Evolutionary conservation across 2,888 invertebrate species (phyloP), one percentile per base, ranked within the genome.

Genomic region (Drosophila prolongata): DNA sequence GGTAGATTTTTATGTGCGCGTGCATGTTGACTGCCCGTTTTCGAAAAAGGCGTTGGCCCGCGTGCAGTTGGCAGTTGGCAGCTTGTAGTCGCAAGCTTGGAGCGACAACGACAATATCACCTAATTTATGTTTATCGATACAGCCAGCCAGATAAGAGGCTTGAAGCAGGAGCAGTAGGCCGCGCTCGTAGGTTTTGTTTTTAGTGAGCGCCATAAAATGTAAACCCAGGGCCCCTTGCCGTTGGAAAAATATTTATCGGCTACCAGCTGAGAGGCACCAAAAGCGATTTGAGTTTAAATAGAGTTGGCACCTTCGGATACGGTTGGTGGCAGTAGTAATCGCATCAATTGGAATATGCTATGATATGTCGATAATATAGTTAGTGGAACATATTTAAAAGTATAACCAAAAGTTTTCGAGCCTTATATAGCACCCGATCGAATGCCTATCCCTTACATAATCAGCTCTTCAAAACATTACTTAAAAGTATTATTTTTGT

Each of bases 71-170:
- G 46, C 57, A 50, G 69, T 69, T 54, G 49, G 58, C 59, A 60
- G 60, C 54, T 59, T 69, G 67, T 38, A 58, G 53, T 71, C 42
- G 49, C 53, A 38, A 14, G 57, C 50, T 74, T 54, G 47, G 56
- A 47, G 66, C 76, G 69, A 76, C 67, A 66, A 60, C 83, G 77
- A 89, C 86, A 86, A 86, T 89, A 89, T 87, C 64, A 68, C 61
- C 68, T 86, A 77, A 89, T 88, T 88, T 88, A 88, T 89, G 89
- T 76, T 88, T 89, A 89, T 85, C 89, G 88, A 89, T 88, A 76
- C 74, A 65, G 73, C 70, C 76, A 59, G 61, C 50, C 66, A 77
- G 87, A 89, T 89, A 88, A 89, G 89, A 75, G 68, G 73, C 59
- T 65, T 61, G 71, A 70, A 78, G 68, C 62, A 61, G 52, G 68